phyloP scores from a whole-genome alignment of 1,140 invertebrate genomes.

The Micrasema minimum region DNA sequence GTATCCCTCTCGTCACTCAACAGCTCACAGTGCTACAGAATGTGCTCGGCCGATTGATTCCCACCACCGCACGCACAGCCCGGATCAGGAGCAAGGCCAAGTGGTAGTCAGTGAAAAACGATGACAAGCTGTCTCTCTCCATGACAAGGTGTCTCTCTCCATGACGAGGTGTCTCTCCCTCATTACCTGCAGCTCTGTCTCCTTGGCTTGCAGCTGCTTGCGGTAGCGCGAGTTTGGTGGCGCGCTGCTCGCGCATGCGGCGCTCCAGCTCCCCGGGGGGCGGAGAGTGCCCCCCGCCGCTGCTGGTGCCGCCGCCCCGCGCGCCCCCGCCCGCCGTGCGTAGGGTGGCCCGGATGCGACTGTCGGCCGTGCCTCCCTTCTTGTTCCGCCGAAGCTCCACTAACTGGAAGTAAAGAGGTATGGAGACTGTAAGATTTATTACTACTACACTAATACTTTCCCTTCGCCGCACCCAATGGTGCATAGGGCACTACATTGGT shows the following conservation, averaged over 20 bases:
- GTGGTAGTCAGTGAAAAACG: too few species aligned
- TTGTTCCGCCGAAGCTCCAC: constrained; percentile 87
- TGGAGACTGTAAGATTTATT: too few species aligned
- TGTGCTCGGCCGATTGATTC: too few species aligned
- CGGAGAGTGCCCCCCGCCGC: constrained; percentile 68
- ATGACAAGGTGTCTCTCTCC: background rate
- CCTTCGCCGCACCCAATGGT: too few species aligned
- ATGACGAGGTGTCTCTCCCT: too few species aligned
- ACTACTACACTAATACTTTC: too few species aligned
- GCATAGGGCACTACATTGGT: too few species aligned
- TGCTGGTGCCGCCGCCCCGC: constrained; percentile 79
- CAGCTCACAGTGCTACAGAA: too few species aligned
- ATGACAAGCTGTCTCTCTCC: background rate
- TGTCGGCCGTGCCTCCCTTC: constrained; percentile 75
- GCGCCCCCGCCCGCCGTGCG: constrained; percentile 80
- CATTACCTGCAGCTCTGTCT: constrained; percentile 81
- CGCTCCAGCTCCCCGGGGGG: constrained; percentile 79
- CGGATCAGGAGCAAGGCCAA: too few species aligned
- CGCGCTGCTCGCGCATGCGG: constrained; percentile 80
- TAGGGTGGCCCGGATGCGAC: constrained; percentile 80
- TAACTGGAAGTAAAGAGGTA: constrained; percentile 67
- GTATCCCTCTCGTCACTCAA: too few species aligned
- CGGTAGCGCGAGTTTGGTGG: constrained; percentile 81
- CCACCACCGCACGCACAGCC: too few species aligned
- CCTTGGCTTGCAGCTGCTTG: constrained; percentile 81